phyloP scores from a whole-genome alignment of 2,888 invertebrate species.

The Agrotis exclamationis region DNA sequence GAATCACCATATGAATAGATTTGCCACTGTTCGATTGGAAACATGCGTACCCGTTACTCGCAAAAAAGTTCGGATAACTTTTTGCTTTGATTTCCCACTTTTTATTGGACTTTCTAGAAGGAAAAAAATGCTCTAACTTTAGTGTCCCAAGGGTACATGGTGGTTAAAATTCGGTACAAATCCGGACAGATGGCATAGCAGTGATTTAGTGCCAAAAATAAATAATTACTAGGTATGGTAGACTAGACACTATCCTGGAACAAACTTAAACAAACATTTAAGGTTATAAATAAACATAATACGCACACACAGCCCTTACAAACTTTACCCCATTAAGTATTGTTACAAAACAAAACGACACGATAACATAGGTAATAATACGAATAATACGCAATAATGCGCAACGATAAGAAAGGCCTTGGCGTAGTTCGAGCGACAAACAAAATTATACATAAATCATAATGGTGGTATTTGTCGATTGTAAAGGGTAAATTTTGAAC shows the following conservation, averaged over 20 bases:
- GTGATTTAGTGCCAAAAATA: background rate
- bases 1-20: too few species aligned
- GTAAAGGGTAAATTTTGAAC: constrained; percentile 39
- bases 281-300: constrained; percentile 24
- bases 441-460: constrained; percentile 34
- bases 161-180: too few species aligned
- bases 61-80: too few species aligned
- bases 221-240: background rate
- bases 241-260: background rate
- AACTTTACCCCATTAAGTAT: constrained; percentile 11
- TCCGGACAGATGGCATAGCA: background rate
- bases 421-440: constrained; percentile 33
- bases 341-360: constrained; percentile 21
- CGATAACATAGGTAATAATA: constrained; percentile 36
- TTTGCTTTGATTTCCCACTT: too few species aligned
- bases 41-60: too few species aligned
- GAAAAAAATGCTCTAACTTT: too few species aligned
- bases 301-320: constrained; percentile 11
- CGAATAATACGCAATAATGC: too few species aligned
- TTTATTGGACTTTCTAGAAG: too few species aligned
- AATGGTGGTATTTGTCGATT: constrained; percentile 28
- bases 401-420: constrained; percentile 36
- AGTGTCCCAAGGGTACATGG: too few species aligned
- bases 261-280: background rate
- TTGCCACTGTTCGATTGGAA: too few species aligned